phyloP scores from a whole-genome alignment of 2,888 invertebrate species.

The Sicus ferrugineus region DNA sequence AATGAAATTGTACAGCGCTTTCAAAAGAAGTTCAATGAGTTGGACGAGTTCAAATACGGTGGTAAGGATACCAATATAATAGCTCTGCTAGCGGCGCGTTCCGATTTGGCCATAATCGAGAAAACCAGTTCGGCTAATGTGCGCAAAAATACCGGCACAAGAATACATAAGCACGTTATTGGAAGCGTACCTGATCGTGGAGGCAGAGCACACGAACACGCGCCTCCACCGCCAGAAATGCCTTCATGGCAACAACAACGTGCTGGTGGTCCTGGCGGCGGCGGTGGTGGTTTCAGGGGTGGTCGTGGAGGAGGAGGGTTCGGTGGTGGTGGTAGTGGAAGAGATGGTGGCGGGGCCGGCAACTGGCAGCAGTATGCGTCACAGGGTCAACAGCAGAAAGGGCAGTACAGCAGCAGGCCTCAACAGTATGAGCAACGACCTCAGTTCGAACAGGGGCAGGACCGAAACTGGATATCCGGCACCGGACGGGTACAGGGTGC shows the following conservation, averaged over 20 bases:
- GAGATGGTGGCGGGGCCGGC: constrained; percentile 53
- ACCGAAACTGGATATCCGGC: constrained; percentile 54
- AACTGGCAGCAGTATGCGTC: constrained; percentile 44
- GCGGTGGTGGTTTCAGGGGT: constrained; percentile 52
- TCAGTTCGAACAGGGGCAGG: constrained; percentile 43
- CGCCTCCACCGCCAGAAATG: constrained; percentile 96
- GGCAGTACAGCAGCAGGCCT: constrained; percentile 35
- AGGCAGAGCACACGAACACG: constrained; percentile 88
- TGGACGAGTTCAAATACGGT: constrained; percentile 57
- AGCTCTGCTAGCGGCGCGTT: constrained; percentile 84
- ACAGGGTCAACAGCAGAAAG: constrained; percentile 42
- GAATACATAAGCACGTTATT: constrained; percentile 88
- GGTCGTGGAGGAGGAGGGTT: constrained; percentile 56
- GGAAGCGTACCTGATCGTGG: constrained; percentile 94
- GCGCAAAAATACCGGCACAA: constrained; percentile 82
- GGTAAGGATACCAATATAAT: constrained; percentile 71
- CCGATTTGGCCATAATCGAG: constrained; percentile 85
- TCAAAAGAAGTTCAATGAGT: constrained; percentile 63
- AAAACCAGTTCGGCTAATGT: constrained; percentile 90
- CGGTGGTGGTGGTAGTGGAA: constrained; percentile 55
- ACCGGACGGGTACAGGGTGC: constrained; percentile 63
- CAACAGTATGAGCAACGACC: constrained; percentile 50
- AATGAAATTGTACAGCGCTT: constrained; percentile 73
- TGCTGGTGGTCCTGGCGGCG: constrained; percentile 66
- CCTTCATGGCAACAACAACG: constrained; percentile 88